Conservation (phyloP, 2,888 invertebrate species). For the Monochamus alternatus region DNA sequence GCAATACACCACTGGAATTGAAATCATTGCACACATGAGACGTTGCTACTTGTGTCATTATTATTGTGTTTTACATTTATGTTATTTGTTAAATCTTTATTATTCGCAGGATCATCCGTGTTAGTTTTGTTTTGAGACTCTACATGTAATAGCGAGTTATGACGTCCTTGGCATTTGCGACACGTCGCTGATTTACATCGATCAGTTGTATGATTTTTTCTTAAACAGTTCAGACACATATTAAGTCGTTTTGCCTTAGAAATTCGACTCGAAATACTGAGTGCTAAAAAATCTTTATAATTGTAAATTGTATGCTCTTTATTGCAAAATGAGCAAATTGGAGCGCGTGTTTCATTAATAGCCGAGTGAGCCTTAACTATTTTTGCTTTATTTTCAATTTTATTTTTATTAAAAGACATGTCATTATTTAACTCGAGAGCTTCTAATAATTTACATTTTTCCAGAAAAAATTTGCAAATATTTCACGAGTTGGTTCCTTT, state of each 20-base stretch:
- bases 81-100: no score
- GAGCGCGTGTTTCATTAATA: neutral
- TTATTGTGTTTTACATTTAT: no score
- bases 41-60: no score
- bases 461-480: neutral
- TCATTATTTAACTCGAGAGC: neutral
- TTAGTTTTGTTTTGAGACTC: no score
- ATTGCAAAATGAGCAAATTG: constrained; percentile 3
- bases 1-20: neutral
- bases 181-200: neutral
- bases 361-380: neutral
- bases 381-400: neutral
- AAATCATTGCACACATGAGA: no score
- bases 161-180: neutral
- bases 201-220: constrained; percentile 9
- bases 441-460: constrained; percentile 5
- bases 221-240: neutral
- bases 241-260: neutral
- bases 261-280: neutral
- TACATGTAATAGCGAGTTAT: neutral
- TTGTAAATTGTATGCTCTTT: neutral
- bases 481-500: neutral
- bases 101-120: no score
- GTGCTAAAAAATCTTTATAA: neutral
- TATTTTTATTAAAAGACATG: neutral